A percentile compares a stretch with the other conserved stretches of the same genome.
Conservation (phyloP, 2,797 vertebrate genomes). For the Columba guinea region DNA sequence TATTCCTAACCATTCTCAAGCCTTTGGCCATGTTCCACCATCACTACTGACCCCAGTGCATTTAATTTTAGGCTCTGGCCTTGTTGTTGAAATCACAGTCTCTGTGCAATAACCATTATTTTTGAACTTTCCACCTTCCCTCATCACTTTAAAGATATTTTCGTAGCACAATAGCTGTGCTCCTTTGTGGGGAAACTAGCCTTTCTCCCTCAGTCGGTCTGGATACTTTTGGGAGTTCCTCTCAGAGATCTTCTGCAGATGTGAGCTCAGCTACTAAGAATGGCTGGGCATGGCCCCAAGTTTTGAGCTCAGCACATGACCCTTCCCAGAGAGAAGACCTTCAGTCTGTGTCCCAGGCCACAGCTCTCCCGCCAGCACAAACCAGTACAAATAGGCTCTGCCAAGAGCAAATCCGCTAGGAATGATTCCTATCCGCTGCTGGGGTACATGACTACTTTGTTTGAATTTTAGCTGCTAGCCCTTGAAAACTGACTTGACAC, state of each 20-base stretch:
- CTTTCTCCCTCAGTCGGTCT: fast-evolving
- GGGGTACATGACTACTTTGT: background rate
- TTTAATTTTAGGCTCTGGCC: background rate
- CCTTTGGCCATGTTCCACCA: background rate
- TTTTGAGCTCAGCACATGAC: constrained; percentile 39
- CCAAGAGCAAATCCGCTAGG: constrained; percentile 7
- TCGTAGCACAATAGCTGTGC: background rate
- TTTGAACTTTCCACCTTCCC: background rate
- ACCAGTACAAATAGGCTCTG: background rate
- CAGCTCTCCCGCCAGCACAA: background rate
- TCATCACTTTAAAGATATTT: background rate
- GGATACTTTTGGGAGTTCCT: constrained; percentile 6
- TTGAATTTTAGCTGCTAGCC: constrained; percentile 18
- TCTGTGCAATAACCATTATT: background rate
- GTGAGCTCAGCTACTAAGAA: constrained; percentile 57
- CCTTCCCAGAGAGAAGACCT: constrained; percentile 50
- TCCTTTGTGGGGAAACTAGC: background rate
- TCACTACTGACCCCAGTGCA: background rate
- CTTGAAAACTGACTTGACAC: background rate
- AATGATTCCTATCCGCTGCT: background rate
- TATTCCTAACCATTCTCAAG: background rate
- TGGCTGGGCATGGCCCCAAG: constrained; percentile 26
- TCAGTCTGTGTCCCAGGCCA: constrained; percentile 22
- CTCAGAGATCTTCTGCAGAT: constrained; percentile 36
- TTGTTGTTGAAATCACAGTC: background rate